Evolutionary conservation across 2,113 vertebrate genomes (phyloP).

Genomic region (Choloepus hoffmanni): DNA sequence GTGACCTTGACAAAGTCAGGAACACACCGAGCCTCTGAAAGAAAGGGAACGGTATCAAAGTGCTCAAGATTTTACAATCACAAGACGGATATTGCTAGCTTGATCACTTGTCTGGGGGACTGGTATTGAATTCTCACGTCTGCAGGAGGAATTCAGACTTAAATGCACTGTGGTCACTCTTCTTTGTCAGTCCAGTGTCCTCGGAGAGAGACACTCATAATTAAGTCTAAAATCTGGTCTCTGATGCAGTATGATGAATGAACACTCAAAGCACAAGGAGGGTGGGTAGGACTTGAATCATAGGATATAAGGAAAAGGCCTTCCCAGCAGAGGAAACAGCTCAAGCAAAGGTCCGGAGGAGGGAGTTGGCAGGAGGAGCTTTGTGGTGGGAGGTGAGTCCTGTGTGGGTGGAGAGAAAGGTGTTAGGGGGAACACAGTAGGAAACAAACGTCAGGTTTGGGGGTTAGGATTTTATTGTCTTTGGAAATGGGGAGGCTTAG

Average conservation of each 20-base stretch:
- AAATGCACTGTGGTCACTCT: neutral
- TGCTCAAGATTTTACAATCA: neutral
- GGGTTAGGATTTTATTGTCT: neutral
- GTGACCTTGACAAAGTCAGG: conserved; percentile 11
- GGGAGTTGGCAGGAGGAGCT: neutral
- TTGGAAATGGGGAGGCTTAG: neutral
- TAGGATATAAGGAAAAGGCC: neutral
- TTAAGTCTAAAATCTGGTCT: neutral
- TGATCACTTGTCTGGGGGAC: neutral
- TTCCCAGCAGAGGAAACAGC: neutral
- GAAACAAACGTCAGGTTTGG: neutral
- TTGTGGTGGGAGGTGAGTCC: neutral
- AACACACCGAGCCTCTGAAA: neutral
- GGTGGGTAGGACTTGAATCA: neutral
- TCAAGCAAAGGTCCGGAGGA: neutral
- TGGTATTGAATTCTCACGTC: neutral
- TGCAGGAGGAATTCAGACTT: neutral
- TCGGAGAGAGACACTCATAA: neutral
- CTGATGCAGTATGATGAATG: neutral
- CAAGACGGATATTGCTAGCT: neutral
- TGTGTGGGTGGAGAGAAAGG: neutral
- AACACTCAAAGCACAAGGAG: too few species aligned
- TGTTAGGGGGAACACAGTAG: neutral
- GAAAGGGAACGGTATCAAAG: neutral
- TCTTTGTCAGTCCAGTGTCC: neutral